Conservation (phyloP, 2,113 vertebrate genomes). For the Numida meleagris region DNA sequence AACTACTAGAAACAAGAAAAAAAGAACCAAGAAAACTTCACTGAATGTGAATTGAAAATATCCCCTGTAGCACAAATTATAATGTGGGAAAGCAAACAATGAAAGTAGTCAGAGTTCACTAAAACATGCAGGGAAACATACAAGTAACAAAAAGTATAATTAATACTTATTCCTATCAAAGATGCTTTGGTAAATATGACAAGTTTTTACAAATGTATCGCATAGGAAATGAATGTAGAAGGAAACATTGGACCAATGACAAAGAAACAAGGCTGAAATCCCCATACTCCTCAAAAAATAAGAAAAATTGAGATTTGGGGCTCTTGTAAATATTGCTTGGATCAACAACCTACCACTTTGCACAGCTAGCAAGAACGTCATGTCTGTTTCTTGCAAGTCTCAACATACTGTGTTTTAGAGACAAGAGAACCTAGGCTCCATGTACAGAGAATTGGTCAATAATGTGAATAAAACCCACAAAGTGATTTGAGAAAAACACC, state of each 20-base stretch:
- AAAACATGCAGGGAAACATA: not conserved
- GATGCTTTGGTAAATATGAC: not conserved
- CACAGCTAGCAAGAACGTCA: not conserved
- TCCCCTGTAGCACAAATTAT: not conserved
- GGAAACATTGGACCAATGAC: not conserved
- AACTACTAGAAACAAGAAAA: not conserved
- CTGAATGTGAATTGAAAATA: not conserved
- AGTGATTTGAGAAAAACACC: not conserved
- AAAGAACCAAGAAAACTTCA: not conserved
- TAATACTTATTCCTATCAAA: not conserved
- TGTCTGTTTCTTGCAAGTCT: not conserved
- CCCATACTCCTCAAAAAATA: not conserved
- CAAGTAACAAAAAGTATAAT: not conserved
- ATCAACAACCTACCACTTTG: not conserved
- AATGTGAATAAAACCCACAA: not conserved
- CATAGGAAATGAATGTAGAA: not conserved
- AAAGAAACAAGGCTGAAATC: not conserved
- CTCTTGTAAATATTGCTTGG: not conserved
- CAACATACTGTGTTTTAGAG: not conserved
- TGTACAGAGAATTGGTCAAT: not conserved
- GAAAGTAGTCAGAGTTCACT: not conserved
- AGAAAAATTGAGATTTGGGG: not conserved
- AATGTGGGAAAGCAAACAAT: not conserved
- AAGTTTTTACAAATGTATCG: not conserved
- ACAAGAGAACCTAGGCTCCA: not conserved